Base-by-base conservation (phyloP, 2,113 vertebrate genomes). In the Pteronura brasiliensis region DNA sequence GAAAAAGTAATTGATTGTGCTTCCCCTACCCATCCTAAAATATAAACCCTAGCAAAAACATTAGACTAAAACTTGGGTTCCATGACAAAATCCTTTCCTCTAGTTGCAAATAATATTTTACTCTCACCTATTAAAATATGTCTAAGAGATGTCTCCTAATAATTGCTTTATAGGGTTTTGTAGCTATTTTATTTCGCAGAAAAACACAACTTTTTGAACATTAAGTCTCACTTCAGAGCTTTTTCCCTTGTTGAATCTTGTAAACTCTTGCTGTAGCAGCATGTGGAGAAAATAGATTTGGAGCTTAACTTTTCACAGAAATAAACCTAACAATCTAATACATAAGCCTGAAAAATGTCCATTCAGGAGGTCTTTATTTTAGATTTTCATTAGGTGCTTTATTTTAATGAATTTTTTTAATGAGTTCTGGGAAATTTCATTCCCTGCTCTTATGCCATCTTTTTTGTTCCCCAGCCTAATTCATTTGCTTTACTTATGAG, bases 401-500 rank as follows among this genome's bases (percentile, higher is more conserved):
- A 20, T 31, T 29, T 76, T 77, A 47, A 31, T 77, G 74, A 31
- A 8, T 47, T 31, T 47, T 86, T 89, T 82, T 77, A 25, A 84
- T 7, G n/a, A 95, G 17, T 93, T 83, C 52, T 93, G 55, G 95
- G 79, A 93, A 80, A 89, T 88, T 93, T 91, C 17, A 55, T 95
- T 96, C 96, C 81, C 86, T 97, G 7, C 25, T 80, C 52, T 88
- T 63, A 31, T 71, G 31, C 52, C n/a, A 59, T 93, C 49, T 72
- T 90, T 96, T 94, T 93, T 91, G 72, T 96, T 85, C 63, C 76
- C 20, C 80, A 93, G 63, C 39, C 63, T 89, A 86, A 63, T 96
- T 95, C 36, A 71, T 89, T 76, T 92, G 69, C 36, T 88, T 97
- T 92, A 61, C 69, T 90, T 97, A 86, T 57, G 59, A 96, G 88